Percentiles rank a stretch among this genome's conserved stretches.
Evolutionary conservation across 2,888 invertebrate genomes (phyloP).

Genomic region (Dyspetes luteomarginatus): DNA sequence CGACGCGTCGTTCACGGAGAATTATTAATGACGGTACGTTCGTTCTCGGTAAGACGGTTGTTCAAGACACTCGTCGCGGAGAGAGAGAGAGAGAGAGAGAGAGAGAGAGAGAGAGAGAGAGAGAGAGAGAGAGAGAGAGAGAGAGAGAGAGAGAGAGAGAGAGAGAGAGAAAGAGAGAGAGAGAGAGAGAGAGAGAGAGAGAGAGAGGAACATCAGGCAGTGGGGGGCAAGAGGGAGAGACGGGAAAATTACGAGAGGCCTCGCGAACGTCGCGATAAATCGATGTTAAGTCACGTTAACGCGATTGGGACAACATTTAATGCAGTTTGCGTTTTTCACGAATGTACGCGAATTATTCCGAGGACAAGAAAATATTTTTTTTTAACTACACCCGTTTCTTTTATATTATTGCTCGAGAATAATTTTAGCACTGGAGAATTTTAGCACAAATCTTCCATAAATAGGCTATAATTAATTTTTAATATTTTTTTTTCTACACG

Average conservation of each 20-base stretch:
- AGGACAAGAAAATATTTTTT: not conserved
- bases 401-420: too few relatives aligned
- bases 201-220: conserved; percentile 24
- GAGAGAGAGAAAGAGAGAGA: conserved; percentile 11
- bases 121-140: conserved; percentile 25
- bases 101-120: conserved; percentile 22
- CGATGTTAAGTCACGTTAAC: conserved; percentile 56
- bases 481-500: too few relatives aligned
- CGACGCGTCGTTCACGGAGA: conserved; percentile 68
- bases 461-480: too few relatives aligned
- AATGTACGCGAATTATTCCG: too few relatives aligned
- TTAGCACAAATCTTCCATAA: too few relatives aligned
- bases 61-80: conserved; percentile 47
- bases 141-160: conserved; percentile 22
- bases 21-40: conserved; percentile 73
- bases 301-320: conserved; percentile 52
- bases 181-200: conserved; percentile 22
- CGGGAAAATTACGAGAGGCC: conserved; percentile 45
- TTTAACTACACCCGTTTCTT: too few relatives aligned
- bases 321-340: too few relatives aligned
- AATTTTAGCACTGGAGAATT: too few relatives aligned
- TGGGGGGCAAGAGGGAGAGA: too few relatives aligned
- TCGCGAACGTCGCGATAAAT: conserved; percentile 62
- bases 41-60: conserved; percentile 65
- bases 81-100: conserved; percentile 9